Evolutionary conservation across 2,888 invertebrate genomes (phyloP), one percentile per base, ranked within the genome.

Genomic region (Tortricodes alternella): DNA sequence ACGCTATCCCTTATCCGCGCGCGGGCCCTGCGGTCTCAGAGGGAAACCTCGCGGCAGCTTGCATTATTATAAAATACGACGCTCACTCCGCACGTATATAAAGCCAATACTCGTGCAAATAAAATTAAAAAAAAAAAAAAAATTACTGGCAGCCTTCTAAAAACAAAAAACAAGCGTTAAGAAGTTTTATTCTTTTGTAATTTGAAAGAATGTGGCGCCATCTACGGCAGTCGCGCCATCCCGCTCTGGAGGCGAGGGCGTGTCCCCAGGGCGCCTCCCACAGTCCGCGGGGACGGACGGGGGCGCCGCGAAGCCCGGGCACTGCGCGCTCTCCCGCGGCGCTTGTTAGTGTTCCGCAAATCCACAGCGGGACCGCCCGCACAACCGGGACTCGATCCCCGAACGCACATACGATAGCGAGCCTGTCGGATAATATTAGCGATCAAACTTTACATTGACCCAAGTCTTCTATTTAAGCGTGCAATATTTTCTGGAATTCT

Each of bases 161-260:
- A 15, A 46, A 43, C 55, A 52, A 21, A 18, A 11, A 24, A 50
- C 57, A 16, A 27, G 32, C 50, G 24, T 35, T 23, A 53, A 27
- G 9, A 23, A 24, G 3, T 15, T 43, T 72, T 67, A 49, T 38
- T 46, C 62, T 60, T 67, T 67, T 55, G 62, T 63, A 63, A 63
- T 62, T 48, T 35, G 46, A 63, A 65, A 58, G 60, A 51, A 72
- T 78, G 88, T 87, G 86, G 89, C 89, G 89, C 89, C 89, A 83
- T 71, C 89, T 84, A 66, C 64, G 67, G 46, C 62, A 67, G 74
- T 87, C 76, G 76, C 76, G 80, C 76, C 65, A 82, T 90, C 89
- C 80, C 79, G 87, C 91, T 91, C 91, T 83, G 77, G 87, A 81
- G 89, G 86, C 88, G 91, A 91, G 91, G 92, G 92, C 91, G 91